phyloP scores from a whole-genome alignment of 2,888 invertebrate species.

The Alviniconcha strummeri region DNA sequence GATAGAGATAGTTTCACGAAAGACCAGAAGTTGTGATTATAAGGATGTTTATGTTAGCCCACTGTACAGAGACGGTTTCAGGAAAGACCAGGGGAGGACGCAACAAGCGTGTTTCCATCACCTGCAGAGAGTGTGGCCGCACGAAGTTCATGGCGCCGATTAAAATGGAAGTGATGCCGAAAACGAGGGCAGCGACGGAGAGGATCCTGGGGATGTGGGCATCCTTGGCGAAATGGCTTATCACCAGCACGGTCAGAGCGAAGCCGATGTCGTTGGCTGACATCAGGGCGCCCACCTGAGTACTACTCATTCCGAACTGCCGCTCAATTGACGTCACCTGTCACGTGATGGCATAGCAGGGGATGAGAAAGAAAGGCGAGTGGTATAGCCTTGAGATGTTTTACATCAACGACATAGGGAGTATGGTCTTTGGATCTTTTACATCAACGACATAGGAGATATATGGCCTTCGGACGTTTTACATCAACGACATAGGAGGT shows the following conservation, averaged over 20 bases:
- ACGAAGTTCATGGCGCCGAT: constrained; percentile 27
- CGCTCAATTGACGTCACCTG: constrained; percentile 56
- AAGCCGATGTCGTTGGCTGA: constrained; percentile 59
- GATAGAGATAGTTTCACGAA: no score
- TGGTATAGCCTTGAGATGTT: no score
- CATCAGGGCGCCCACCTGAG: constrained; percentile 53
- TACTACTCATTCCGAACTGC: constrained; percentile 51
- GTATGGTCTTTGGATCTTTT: no score
- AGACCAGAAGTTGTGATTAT: background rate
- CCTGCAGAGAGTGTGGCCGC: constrained; percentile 24
- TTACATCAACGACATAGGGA: no score
- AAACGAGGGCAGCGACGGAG: constrained; percentile 6
- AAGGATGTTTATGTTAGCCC: background rate
- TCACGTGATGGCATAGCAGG: no score
- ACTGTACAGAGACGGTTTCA: no score
- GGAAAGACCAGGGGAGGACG: background rate
- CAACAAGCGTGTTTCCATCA: background rate
- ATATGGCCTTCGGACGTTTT: no score
- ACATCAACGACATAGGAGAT: no score
- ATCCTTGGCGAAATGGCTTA: constrained; percentile 50
- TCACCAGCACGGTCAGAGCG: constrained; percentile 48
- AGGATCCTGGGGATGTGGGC: constrained; percentile 32
- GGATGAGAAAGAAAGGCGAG: no score
- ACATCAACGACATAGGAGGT: no score
- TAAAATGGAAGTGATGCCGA: constrained; percentile 23